Base-by-base conservation (phyloP, 2,113 vertebrate species). In the Chascanopsetta lugubris region DNA sequence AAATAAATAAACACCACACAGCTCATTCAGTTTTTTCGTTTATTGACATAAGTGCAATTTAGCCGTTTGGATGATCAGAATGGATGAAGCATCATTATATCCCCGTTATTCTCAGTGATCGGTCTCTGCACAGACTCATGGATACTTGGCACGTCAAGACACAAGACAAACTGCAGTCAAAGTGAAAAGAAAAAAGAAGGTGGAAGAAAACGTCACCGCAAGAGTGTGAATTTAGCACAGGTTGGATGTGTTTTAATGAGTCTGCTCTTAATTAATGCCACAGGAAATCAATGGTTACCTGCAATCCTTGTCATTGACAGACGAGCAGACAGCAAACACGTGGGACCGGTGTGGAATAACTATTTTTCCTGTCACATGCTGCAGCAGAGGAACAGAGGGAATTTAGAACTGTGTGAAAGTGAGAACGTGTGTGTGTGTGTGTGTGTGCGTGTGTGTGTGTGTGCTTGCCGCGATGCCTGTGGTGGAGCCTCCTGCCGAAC, bases 191-290 rank as follows among this genome's bases (percentile, higher is more conserved):
- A 59, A 74, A 55, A 36, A 51, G n/a, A 51, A 38, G 21, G 34
- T 0, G 25, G 25, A 4, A 46, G 3, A 22, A 60, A 62, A 71
- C 70, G 54, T 68, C 18, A 45, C 42, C 5, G 54, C n/a, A n/a
- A 57, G 58, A n/a, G 42, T 63, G 61, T 56, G 68, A 78, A 80
- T 67, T 78, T 82, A 75, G 84, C 61, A 73, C 61, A 69, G 69
- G 73, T 82, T 77, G 83, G 83, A 79, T 87, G 88, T 47, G 66
- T 79, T 91, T 85, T 91, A 91, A 92, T 85, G 87, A 87, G 89
- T 80, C 75, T 69, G 66, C 83, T 85, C 85, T 90, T 90, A 91
- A 92, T 92, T 89, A 90, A 85, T 84, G 84, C 83, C 87, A 89
- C 61, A 85, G 67, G 80, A 79, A 88, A 90, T 90, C 79, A 27